These are phyloP conservation scores for Asarcornis scutulata DNA, from an alignment of 2,113 vertebrate species.

Conservation along the genomic window DNA sequence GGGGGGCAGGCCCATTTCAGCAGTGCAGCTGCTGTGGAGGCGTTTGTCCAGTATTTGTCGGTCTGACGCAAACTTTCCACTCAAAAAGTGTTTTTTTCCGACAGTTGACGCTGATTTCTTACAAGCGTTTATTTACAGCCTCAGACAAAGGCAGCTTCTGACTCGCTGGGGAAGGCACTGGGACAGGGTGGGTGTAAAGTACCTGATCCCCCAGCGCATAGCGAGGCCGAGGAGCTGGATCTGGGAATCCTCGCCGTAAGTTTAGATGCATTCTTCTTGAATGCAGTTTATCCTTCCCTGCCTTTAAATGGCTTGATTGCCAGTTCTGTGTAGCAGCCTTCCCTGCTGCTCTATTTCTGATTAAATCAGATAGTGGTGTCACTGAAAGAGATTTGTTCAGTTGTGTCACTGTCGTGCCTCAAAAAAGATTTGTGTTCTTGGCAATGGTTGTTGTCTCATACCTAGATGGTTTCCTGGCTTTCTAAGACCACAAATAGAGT, in stretches of 20 bases:
- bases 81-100: no score
- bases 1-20: no score
- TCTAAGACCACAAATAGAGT: neutral
- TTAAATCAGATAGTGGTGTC: neutral
- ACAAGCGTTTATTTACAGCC: no score
- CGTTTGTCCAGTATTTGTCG: no score
- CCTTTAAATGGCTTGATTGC: neutral
- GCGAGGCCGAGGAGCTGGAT: neutral
- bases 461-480: neutral
- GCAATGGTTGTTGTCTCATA: neutral
- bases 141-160: neutral
- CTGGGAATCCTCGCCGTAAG: neutral
- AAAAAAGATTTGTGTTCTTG: fast-evolving
- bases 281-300: neutral
- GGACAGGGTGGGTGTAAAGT: neutral
- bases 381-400: neutral
- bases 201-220: no score
- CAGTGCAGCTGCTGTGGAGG: no score
- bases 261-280: fast-evolving
- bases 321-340: neutral
- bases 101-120: no score
- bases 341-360: neutral
- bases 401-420: neutral
- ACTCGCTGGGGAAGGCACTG: neutral
- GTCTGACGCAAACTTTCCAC: no score